Evolutionary conservation across 2,888 invertebrate species (phyloP).

Genomic region (Heliconius cydno): DNA sequence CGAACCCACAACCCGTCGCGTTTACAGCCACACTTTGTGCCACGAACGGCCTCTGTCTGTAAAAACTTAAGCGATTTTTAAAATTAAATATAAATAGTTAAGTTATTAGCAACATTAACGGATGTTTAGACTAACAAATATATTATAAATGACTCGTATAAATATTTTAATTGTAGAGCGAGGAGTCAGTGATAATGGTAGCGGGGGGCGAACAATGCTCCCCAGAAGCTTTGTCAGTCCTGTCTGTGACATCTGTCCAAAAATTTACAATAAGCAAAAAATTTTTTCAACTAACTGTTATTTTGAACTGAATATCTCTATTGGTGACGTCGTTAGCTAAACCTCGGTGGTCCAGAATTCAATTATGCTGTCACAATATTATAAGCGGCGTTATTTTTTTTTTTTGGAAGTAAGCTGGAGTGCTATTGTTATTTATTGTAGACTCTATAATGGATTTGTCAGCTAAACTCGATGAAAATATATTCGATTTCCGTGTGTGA

Average conservation of each 20-base stretch:
- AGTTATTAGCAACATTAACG: slow-evolving; percentile 79
- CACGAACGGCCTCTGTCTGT: not conserved
- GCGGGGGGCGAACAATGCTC: slow-evolving; percentile 74
- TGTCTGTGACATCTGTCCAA: slow-evolving; percentile 82
- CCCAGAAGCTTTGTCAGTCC: slow-evolving; percentile 78
- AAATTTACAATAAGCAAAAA: slow-evolving; percentile 81
- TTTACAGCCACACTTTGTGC: no score
- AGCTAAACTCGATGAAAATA: not conserved
- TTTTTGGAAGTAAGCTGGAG: slow-evolving; percentile 50
- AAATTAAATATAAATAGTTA: slow-evolving; percentile 60
- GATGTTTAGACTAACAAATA: slow-evolving; percentile 77
- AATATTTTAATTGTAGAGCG: slow-evolving; percentile 76
- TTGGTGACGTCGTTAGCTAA: slow-evolving; percentile 9
- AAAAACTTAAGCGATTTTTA: slow-evolving; percentile 54
- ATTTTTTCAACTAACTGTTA: slow-evolving; percentile 55
- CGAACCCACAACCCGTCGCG: no score
- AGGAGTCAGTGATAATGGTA: slow-evolving; percentile 80
- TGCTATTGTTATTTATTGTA: slow-evolving; percentile 22
- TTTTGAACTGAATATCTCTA: slow-evolving; percentile 17
- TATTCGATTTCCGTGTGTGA: slow-evolving; percentile 4
- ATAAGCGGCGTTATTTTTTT: slow-evolving; percentile 64
- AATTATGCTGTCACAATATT: slow-evolving; percentile 73
- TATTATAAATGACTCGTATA: slow-evolving; percentile 77
- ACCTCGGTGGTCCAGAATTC: slow-evolving; percentile 67
- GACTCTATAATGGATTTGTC: not conserved